phyloP scores from a whole-genome alignment of 2,797 vertebrate species.

The Threskiornis aethiopicus region DNA sequence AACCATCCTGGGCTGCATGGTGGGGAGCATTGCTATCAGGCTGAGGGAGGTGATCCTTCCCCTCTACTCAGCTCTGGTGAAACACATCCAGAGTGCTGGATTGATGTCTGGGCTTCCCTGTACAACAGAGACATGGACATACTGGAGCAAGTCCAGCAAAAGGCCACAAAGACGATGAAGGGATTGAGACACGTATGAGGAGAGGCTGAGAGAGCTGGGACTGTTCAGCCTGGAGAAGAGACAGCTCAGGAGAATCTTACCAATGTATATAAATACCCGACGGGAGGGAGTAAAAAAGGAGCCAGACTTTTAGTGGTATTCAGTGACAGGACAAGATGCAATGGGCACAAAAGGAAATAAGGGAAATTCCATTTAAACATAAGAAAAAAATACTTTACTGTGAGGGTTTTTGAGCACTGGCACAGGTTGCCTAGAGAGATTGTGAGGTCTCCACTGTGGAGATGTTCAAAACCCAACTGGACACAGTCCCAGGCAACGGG shows the following conservation, averaged over 20 bases:
- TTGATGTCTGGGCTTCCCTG: not conserved
- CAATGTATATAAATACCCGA: not conserved
- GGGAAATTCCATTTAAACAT: not conserved
- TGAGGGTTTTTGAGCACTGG: not conserved
- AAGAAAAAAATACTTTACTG: not conserved
- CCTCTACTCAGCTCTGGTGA: not conserved
- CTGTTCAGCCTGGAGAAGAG: not conserved
- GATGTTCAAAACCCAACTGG: not conserved
- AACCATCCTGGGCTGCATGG: not conserved
- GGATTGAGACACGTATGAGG: not conserved
- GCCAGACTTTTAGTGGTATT: not conserved
- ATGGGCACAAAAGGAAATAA: not conserved
- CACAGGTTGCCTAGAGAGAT: not conserved
- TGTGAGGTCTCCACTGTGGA: not conserved
- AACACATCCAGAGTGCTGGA: not conserved
- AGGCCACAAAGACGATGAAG: not conserved
- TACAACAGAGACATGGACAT: not conserved
- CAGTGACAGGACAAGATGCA: not conserved
- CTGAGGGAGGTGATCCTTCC: not conserved
- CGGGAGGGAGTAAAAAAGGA: not conserved
- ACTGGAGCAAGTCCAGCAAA: not conserved
- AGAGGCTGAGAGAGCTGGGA: not conserved
- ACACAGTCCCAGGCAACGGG: fast-evolving
- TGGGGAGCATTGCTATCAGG: not conserved
- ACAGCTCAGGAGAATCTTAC: not conserved